These are phyloP conservation scores for Cyclargus thomasi DNA, from an alignment of 1,140 invertebrate species.

Conservation along the genomic window DNA sequence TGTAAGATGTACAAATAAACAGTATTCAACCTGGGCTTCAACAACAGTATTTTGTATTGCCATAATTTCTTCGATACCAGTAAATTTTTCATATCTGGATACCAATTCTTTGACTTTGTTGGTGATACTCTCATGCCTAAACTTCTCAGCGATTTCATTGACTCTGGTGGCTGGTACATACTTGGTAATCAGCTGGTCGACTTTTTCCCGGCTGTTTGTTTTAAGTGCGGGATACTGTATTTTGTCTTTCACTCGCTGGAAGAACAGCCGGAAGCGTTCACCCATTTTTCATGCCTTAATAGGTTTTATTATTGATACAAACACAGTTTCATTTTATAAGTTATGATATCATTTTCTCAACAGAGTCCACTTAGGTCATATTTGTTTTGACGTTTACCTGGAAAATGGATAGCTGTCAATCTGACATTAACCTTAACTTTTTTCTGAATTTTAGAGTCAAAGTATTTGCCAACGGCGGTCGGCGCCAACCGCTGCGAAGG, in stretches of 20 bases:
- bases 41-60: slow-evolving; percentile 68
- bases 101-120: slow-evolving; percentile 56
- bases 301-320: slow-evolving; percentile 33
- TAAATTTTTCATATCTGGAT: slow-evolving; percentile 70
- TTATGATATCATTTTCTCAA: slow-evolving; percentile 42
- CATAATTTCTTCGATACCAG: slow-evolving; percentile 71
- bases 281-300: slow-evolving; percentile 61
- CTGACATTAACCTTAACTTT: no score
- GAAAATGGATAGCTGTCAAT: no score
- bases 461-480: no score
- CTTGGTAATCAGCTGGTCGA: slow-evolving; percentile 56
- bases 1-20: not conserved
- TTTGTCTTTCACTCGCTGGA: slow-evolving; percentile 53
- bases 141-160: slow-evolving; percentile 53
- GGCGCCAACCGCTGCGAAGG: no score
- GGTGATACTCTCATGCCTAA: slow-evolving; percentile 50
- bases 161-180: slow-evolving; percentile 54
- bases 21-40: slow-evolving; percentile 58
- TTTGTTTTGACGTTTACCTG: not conserved
- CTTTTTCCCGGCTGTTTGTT: slow-evolving; percentile 44
- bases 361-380: not conserved
- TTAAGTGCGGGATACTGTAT: slow-evolving; percentile 45
- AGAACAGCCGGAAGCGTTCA: slow-evolving; percentile 54
- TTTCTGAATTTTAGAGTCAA: no score
- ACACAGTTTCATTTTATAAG: slow-evolving; percentile 37